phyloP scores from a whole-genome alignment of 2,113 vertebrate species.

The Gasterosteus nipponicus region DNA sequence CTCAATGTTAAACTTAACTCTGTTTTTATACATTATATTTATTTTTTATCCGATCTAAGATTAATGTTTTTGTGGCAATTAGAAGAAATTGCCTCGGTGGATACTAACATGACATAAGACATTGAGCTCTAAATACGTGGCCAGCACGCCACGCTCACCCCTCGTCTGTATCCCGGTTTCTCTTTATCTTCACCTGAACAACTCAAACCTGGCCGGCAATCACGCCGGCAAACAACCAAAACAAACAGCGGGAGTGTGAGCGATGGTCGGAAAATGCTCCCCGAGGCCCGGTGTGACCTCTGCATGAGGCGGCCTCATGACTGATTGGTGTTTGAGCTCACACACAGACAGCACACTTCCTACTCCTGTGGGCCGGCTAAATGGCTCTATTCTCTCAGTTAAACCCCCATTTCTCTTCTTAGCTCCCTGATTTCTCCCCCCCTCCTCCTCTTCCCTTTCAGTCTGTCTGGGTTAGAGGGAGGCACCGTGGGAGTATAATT shows the following conservation, averaged over 20 bases:
- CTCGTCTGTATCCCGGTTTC: conserved; percentile 24
- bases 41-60: background rate
- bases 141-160: background rate
- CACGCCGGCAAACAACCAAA: conserved; percentile 66
- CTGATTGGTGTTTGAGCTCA: conserved; percentile 75
- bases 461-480: conserved; percentile 69
- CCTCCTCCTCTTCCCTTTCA: conserved; percentile 17
- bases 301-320: conserved; percentile 57
- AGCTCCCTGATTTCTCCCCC: conserved; percentile 23
- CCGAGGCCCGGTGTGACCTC: conserved; percentile 56
- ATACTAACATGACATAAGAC: conserved; percentile 15
- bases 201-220: conserved; percentile 57
- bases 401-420: conserved; percentile 4
- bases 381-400: conserved; percentile 74
- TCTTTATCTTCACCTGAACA: conserved; percentile 35
- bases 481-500: conserved; percentile 84
- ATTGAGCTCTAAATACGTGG: conserved; percentile 20
- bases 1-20: background rate
- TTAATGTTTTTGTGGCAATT: background rate
- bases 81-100: conserved; percentile 1
- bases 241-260: conserved; percentile 73
- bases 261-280: conserved; percentile 55
- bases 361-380: conserved; percentile 72
- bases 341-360: conserved; percentile 75
- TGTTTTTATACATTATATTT: background rate